A percentile compares a stretch with the other conserved stretches of the same genome.
phyloP scores from a whole-genome alignment of 1,140 invertebrate genomes.

The Limonius californicus region DNA sequence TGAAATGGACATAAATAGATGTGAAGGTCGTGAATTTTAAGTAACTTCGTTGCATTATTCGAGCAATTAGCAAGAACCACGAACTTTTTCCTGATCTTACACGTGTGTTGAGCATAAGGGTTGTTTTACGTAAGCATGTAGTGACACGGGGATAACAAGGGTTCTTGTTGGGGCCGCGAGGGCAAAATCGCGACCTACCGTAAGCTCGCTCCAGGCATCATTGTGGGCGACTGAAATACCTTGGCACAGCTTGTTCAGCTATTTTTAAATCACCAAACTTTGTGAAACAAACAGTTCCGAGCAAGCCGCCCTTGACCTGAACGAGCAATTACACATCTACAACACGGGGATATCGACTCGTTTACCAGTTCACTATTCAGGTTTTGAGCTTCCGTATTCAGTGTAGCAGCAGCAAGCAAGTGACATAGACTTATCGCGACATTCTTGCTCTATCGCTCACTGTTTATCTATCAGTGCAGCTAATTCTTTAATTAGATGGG shows the following conservation, averaged over 20 bases:
- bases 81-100: no score
- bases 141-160: background rate
- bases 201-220: background rate
- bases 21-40: no score
- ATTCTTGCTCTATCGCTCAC: slow-evolving; percentile 4
- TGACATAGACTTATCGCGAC: slow-evolving; percentile 3
- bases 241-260: slow-evolving; percentile 7
- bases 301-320: slow-evolving; percentile 6
- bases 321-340: slow-evolving; percentile 8
- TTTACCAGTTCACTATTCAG: slow-evolving; percentile 5
- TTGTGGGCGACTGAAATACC: slow-evolving; percentile 3
- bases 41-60: no score
- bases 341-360: slow-evolving; percentile 3
- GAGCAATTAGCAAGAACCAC: no score
- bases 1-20: no score
- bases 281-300: slow-evolving; percentile 10
- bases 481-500: slow-evolving; percentile 10
- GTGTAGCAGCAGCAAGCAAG: background rate
- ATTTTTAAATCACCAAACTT: slow-evolving; percentile 11
- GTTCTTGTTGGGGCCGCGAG: background rate
- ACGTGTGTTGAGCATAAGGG: no score
- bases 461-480: background rate
- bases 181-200: slow-evolving; percentile 1
- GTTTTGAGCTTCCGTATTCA: slow-evolving; percentile 4
- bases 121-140: no score